Evolutionary conservation across 2,113 vertebrate species (phyloP).

Genomic region (Myanophis thanlyinensis): DNA sequence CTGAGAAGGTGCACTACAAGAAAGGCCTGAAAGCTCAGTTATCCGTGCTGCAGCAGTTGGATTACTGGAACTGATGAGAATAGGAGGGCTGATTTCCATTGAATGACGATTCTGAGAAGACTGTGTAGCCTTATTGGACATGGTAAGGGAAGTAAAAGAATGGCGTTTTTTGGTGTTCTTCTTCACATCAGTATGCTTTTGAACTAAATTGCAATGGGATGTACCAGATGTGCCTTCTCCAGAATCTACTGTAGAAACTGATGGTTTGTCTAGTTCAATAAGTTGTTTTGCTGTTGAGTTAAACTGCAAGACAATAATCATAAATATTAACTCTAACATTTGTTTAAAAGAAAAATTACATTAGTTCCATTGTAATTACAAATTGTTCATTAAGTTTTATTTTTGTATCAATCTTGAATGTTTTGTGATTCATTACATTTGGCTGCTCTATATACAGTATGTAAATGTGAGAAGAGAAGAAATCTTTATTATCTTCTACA

Average conservation of each 20-base stretch:
- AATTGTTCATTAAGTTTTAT: neutral
- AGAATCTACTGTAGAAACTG: slow-evolving; percentile 74
- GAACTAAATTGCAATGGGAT: slow-evolving; percentile 78
- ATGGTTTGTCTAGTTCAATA: slow-evolving; percentile 93
- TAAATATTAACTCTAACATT: neutral
- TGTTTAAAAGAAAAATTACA: neutral
- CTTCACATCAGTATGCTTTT: slow-evolving; percentile 86
- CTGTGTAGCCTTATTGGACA: slow-evolving; percentile 93
- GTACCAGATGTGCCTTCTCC: slow-evolving; percentile 83
- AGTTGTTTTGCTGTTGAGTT: slow-evolving; percentile 93
- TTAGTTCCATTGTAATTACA: neutral
- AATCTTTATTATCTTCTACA: neutral
- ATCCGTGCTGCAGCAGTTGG: slow-evolving; percentile 94
- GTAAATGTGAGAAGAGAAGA: neutral
- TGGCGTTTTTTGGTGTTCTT: slow-evolving; percentile 99
- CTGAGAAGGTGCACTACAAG: slow-evolving; percentile 97
- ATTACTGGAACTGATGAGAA: slow-evolving; percentile 98
- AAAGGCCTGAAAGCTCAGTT: slow-evolving; percentile 90
- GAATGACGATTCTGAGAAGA: slow-evolving; percentile 93
- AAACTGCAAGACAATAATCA: slow-evolving; percentile 75
- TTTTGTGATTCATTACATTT: neutral
- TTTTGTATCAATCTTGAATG: neutral
- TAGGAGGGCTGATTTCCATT: slow-evolving; percentile 97
- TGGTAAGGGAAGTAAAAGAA: slow-evolving; percentile 98
- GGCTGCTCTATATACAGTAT: neutral